These are phyloP conservation scores for Xenops minutus DNA, from an alignment of 2,797 vertebrate genomes.

Conservation along the genomic window DNA sequence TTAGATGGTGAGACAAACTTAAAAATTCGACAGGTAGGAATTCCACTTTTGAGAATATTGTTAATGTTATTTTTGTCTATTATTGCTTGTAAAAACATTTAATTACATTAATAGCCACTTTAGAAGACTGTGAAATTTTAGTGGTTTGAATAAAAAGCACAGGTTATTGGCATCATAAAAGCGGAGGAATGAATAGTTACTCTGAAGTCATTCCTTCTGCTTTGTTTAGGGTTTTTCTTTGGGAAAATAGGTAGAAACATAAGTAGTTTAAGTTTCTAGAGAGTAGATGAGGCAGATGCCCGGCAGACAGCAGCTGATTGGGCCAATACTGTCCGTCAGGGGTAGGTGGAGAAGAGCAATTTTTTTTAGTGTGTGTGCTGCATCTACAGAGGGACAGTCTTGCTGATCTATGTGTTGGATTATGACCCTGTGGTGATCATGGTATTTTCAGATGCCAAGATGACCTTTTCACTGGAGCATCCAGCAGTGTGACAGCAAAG, in stretches of 20 bases:
- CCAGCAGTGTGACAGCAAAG: not conserved
- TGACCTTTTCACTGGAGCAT: not conserved
- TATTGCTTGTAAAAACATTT: not conserved
- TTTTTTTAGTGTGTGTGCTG: not conserved
- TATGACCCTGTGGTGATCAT: not conserved
- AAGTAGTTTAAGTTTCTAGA: not conserved
- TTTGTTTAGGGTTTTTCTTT: not conserved
- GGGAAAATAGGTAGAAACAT: not conserved
- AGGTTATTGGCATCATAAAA: not conserved
- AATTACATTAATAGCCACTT: not conserved
- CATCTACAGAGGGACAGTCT: not conserved
- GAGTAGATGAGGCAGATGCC: not conserved
- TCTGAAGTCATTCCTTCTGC: not conserved
- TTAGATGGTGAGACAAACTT: conserved; percentile 99
- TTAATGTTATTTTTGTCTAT: not conserved
- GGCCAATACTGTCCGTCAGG: not conserved
- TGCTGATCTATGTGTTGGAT: not conserved
- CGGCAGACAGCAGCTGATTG: not conserved
- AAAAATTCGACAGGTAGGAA: conserved; percentile 96
- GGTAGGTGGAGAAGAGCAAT: not conserved
- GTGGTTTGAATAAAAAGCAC: not conserved
- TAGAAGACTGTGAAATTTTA: not conserved
- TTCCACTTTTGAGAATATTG: not conserved
- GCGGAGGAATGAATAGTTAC: not conserved
- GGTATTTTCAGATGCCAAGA: not conserved